Evolutionary conservation across 2,888 invertebrate species (phyloP), one percentile per base, ranked within the genome.

Genomic region (Trilocha varians): DNA sequence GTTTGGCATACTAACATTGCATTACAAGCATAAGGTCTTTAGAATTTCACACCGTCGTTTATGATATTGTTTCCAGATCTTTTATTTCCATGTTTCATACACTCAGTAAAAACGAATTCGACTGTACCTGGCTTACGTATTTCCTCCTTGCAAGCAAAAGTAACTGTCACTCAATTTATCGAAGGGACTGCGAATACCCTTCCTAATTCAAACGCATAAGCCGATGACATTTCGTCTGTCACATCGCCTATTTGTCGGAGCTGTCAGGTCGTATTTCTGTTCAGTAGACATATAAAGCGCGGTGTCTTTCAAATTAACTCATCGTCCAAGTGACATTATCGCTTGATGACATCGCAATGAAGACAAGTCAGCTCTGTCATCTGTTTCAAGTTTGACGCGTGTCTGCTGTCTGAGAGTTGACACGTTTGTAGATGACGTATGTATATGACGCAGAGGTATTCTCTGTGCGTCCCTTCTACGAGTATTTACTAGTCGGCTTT

Each of bases 301-400:
- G 60, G 61, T 57, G 57, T 57, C 70, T 72, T 72, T 77, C 70
- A 72, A 78, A 80, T 79, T 78, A 79, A 77, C 67, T 66, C 75
- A 65, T 79, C 78, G 74, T 69, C 60, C 61, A 50, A 53, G 50
- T 50, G 59, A 75, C 75, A 59, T 66, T 78, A 78, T 78, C 78
- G 46, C 46, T 46, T 39, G 42, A 55, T 53, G 78, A 78, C 76
- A 79, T 78, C 78, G 58, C 72, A 70, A 71, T 75, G 70, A 67
- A 69, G 59, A 53, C 52, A 52, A 60, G 58, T 64, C 65, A 61
- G 65, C 64, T 34, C 37, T 34, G 41, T 37, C 17, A 15, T 18
- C 34, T 25, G 34, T 34, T 55, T 52, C 50, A 46, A 45, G 44
- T 47, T 46, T 65, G 70, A 66, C 66, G 58, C 53, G 56, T 52